These are phyloP conservation scores for Trematocara zebra DNA, from an alignment of 2,113 vertebrate species.

Conservation along the genomic window DNA sequence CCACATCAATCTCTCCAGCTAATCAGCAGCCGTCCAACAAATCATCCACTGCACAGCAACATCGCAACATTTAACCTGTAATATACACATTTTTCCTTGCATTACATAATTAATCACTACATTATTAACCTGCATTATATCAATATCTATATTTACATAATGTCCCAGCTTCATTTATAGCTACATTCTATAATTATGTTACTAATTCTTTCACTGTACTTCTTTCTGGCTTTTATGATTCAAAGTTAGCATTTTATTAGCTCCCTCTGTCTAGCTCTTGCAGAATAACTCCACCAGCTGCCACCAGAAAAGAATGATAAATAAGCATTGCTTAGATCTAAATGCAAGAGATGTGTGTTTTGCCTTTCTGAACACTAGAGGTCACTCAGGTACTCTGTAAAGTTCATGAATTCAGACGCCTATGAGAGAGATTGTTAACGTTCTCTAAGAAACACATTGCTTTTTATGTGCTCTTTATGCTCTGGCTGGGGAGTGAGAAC, in stretches of 20 bases:
- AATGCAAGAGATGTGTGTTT: neutral
- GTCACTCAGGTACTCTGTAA: neutral
- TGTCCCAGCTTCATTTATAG: neutral
- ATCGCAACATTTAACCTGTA: neutral
- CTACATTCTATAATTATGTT: neutral
- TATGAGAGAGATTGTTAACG: accelerated
- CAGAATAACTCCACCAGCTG: neutral
- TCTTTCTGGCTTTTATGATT: neutral
- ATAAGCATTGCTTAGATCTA: neutral
- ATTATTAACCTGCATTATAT: neutral
- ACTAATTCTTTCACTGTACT: neutral
- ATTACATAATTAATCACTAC: neutral
- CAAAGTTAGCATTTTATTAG: neutral
- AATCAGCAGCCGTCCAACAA: neutral
- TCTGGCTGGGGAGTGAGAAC: neutral
- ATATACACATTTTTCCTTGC: neutral
- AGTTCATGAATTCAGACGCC: neutral
- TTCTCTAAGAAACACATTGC: neutral
- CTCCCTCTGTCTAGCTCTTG: neutral
- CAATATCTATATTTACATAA: neutral
- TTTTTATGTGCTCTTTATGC: neutral
- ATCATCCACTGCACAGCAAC: neutral
- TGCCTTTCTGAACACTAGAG: neutral
- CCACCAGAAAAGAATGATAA: neutral
- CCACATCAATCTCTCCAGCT: neutral